Base-by-base conservation (phyloP, 2,113 vertebrate species). In the Thermophis baileyi region DNA sequence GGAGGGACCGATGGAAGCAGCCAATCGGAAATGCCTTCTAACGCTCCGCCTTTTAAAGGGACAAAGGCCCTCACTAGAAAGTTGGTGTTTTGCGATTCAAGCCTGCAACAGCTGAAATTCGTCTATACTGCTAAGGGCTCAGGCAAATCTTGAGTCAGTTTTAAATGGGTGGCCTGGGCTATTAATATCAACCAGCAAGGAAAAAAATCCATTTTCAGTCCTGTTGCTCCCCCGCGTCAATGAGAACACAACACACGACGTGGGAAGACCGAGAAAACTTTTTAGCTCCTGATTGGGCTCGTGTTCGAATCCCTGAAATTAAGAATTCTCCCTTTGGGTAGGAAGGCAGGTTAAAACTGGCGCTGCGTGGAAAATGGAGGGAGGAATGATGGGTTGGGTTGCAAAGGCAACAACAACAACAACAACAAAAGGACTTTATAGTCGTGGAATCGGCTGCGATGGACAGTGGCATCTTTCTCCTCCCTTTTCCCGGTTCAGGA, bases 401-500 rank as follows among this genome's bases (percentile, higher is more conserved):
- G 12, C 1, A n/a, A 74, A 35, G 14, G n/a, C n/a, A 16, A 35
- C 1, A 18, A 6, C 20, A 4, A 53, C 3, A 2, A 54, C 4
- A 16, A 51, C 47, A n/a, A 60, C n/a, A n/a, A 27, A 11, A 60
- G 60, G 60, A 63, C 2, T 69, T 69, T 16, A 69, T 18, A 6
- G 30, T 35, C 1, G 30, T 8, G 30, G 30, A 54, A 54, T 22
- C 4, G 16, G 6, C 50, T 10, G 50, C 3, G 6, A 20, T 20
- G 20, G 30, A n/a, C 4, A 1, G 35, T 54, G 27, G 9, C 3
- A 10, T 30, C 44, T 51, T 2, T 14, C 22, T 44, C 24, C 0
- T 85, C 25, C 1, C 11, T 16, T 25, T 1, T 0, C 7, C 86
- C 63, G 0, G 7, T 4, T 18, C 94, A 99, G 99, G 95, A 98